Conservation (phyloP, 2,113 vertebrate species). For the Lagenorhynchus albirostris region DNA sequence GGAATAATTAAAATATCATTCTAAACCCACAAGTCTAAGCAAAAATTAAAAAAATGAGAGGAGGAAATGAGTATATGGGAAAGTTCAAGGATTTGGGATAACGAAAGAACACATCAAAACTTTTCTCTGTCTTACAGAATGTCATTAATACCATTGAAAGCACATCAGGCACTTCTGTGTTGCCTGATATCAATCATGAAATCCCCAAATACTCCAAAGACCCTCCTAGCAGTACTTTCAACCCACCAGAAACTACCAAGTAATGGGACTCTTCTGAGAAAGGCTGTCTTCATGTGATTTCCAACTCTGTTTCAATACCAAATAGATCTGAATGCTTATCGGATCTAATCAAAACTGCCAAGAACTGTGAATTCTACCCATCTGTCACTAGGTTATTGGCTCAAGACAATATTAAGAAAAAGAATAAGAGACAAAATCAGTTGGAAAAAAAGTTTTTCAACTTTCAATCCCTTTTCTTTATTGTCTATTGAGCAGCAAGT, state of each 20-base stretch:
- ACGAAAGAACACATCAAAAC: constrained; percentile 39
- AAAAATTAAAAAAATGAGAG: constrained; percentile 9
- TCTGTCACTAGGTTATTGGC: constrained; percentile 51
- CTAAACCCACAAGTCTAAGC: not conserved
- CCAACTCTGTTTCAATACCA: not conserved
- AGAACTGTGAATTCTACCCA: constrained; percentile 44
- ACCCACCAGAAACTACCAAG: constrained; percentile 63
- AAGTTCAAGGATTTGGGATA: not conserved
- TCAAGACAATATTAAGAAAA: constrained; percentile 52
- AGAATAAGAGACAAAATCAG: constrained; percentile 35
- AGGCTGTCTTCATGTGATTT: constrained; percentile 65
- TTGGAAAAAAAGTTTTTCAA: not conserved
- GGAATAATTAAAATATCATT: not conserved
- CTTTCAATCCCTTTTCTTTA: not conserved
- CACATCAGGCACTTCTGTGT: not conserved
- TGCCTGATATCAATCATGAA: constrained; percentile 41
- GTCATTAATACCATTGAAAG: constrained; percentile 1
- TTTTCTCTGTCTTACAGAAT: constrained; percentile 52
- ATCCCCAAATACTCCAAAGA: constrained; percentile 49
- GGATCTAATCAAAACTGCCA: constrained; percentile 47
- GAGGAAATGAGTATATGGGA: not conserved
- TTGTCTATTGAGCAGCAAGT: not conserved
- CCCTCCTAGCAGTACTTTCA: constrained; percentile 51
- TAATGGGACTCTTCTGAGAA: constrained; percentile 69
- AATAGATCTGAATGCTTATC: constrained; percentile 48